Conservation (phyloP, 1,140 invertebrate genomes). For the Sarcophaga bullata region DNA sequence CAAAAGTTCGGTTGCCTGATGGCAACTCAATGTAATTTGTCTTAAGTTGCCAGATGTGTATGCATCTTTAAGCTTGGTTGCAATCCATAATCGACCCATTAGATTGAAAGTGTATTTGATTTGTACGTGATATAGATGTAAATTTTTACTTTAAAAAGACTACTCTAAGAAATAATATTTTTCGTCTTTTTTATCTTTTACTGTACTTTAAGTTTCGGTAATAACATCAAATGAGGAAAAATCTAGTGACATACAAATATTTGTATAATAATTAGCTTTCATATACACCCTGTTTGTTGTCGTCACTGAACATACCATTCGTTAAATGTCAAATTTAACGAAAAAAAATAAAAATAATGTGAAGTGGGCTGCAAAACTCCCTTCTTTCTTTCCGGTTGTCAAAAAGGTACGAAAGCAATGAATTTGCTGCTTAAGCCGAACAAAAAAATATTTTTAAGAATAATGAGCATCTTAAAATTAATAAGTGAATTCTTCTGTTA, state of each 20-base stretch:
- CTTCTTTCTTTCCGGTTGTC: conserved; percentile 66
- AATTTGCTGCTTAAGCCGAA: conserved; percentile 45
- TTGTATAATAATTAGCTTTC: neutral
- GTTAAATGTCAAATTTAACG: conserved; percentile 30
- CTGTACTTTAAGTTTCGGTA: neutral
- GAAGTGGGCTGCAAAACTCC: conserved; percentile 45
- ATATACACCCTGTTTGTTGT: neutral
- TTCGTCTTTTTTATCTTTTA: neutral
- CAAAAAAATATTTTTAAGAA: conserved; percentile 47
- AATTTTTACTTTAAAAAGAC: too few relatives aligned
- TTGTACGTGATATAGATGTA: too few relatives aligned
- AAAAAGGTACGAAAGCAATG: conserved; percentile 59
- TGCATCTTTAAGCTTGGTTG: too few relatives aligned
- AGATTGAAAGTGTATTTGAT: too few relatives aligned
- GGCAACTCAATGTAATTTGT: too few relatives aligned
- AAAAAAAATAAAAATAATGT: conserved; percentile 35
- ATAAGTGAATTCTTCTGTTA: conserved; percentile 43
- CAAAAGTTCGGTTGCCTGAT: too few relatives aligned
- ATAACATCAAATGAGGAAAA: neutral
- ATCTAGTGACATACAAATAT: neutral
- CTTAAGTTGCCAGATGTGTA: too few relatives aligned
- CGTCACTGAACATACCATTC: conserved; percentile 7
- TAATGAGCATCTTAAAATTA: conserved; percentile 52
- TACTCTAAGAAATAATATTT: neutral
- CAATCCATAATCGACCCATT: too few relatives aligned